Evolutionary conservation across 1,140 invertebrate genomes (phyloP), one percentile per base, ranked within the genome.

Genomic region (Drosophila hydei): DNA sequence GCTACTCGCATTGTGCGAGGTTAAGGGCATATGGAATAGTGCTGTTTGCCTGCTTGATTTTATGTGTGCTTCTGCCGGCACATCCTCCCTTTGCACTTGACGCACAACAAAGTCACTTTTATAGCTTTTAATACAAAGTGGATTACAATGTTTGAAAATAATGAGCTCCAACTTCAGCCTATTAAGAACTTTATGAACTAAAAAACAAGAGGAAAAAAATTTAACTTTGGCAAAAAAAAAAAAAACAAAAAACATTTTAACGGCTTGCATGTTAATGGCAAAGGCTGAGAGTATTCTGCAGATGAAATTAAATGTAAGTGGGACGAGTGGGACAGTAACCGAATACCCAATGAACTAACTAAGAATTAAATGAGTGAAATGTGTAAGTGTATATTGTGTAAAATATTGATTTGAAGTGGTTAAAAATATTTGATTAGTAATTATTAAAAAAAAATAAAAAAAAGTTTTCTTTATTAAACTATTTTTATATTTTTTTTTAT

Each of bases 151-250:
- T 70, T 70, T 63, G 16, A 55, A 72, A 80, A 60, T 59, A 74
- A 61, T 70, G 76, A 71, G 58, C 48, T 62, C 27, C 40, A 69
- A 75, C 54, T 58, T 42, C 27, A 70, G 71, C 61, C 52, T 61
- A 75, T 77, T 67, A 83, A 56, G 55, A 70, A 65, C 58, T 77
- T 81, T 56, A 77, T 81, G 45, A 70, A 81, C 63, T 77, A 36
- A 68, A 58, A 58, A 42, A 23, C 38, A 62, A 52, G 38, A 40
- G 60, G 47, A 63, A 56, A 40, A 61, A 47, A 67, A 60, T 21
- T n/a, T 52, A 52, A 52, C 40, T 18, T 62, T 77, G 59, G 45
- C 60, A 3, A 45, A 52, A 47, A 61, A 16, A 14, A 16, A 16
- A 7, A 42, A 7, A 4, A 14, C 8, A 40, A n/a, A 40, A n/a